Conservation (phyloP, 2,113 vertebrate species). For the Oryzias celebensis region DNA sequence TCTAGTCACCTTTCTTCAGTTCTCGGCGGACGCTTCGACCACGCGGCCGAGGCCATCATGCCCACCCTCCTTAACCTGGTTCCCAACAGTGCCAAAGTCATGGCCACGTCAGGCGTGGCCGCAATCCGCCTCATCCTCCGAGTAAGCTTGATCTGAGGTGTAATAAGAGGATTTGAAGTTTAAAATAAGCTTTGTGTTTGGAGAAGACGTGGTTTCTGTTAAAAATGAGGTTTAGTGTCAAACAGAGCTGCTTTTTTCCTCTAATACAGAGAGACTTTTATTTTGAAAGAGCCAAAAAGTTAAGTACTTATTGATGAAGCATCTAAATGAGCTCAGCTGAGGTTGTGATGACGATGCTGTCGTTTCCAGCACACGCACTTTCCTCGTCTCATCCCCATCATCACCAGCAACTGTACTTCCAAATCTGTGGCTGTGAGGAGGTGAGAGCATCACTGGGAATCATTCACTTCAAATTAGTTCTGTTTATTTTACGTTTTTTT, state of each 20-base stretch:
- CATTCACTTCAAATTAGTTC: neutral
- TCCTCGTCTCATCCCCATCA: constrained; percentile 94
- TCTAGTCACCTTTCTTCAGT: constrained; percentile 88
- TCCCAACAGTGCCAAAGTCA: constrained; percentile 93
- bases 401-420: constrained; percentile 91
- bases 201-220: too few relatives aligned
- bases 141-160: constrained; percentile 69
- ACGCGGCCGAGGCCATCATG: constrained; percentile 91
- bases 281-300: too few relatives aligned
- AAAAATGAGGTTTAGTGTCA: too few relatives aligned
- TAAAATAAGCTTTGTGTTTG: too few relatives aligned
- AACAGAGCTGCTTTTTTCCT: too few relatives aligned
- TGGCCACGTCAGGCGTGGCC: constrained; percentile 90
- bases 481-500: neutral
- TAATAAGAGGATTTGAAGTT: too few relatives aligned
- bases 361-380: constrained; percentile 89
- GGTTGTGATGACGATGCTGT: neutral
- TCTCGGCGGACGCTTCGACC: constrained; percentile 91
- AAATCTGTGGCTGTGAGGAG: constrained; percentile 94
- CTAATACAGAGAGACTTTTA: too few relatives aligned
- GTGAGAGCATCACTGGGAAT: constrained; percentile 60
- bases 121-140: constrained; percentile 90
- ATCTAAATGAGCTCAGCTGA: too few relatives aligned
- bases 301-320: too few relatives aligned
- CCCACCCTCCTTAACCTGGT: constrained; percentile 90